phyloP scores from a whole-genome alignment of 2,888 invertebrate genomes.

The Leucophenga montana region DNA sequence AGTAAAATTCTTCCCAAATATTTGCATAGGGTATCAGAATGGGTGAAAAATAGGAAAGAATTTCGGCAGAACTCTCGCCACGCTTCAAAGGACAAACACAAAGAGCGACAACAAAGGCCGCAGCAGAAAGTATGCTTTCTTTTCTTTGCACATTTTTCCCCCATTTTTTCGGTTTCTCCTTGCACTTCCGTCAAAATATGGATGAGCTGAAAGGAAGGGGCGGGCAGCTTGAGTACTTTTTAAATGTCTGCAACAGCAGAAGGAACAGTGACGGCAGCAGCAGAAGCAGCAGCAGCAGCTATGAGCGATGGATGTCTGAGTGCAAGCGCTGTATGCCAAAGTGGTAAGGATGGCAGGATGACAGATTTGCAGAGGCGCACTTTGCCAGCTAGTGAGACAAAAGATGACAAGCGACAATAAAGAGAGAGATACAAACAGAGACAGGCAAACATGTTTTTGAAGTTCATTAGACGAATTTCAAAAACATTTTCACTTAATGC shows the following conservation, averaged over 20 bases:
- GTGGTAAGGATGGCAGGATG: conserved; percentile 49
- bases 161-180: conserved; percentile 43
- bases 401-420: conserved; percentile 69
- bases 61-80: conserved; percentile 7
- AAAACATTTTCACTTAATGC: conserved; percentile 64
- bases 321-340: conserved; percentile 46
- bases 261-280: conserved; percentile 13
- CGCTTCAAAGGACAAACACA: conserved; percentile 6
- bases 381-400: conserved; percentile 57
- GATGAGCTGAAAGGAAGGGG: conserved; percentile 16
- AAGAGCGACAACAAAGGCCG: neutral
- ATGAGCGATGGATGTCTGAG: conserved; percentile 17
- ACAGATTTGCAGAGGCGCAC: conserved; percentile 46
- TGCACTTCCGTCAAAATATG: too few species aligned
- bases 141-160: neutral
- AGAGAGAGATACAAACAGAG: conserved; percentile 29
- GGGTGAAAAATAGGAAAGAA: neutral
- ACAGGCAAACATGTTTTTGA: conserved; percentile 68
- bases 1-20: too few species aligned
- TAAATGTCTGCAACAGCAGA: conserved; percentile 64
- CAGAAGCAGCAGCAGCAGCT: conserved; percentile 22
- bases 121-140: neutral
- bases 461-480: conserved; percentile 70
- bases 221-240: conserved; percentile 60
- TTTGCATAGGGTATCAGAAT: too few species aligned